Base-by-base conservation (phyloP, 1,140 invertebrate species). In the Drosophila ercepeae region DNA sequence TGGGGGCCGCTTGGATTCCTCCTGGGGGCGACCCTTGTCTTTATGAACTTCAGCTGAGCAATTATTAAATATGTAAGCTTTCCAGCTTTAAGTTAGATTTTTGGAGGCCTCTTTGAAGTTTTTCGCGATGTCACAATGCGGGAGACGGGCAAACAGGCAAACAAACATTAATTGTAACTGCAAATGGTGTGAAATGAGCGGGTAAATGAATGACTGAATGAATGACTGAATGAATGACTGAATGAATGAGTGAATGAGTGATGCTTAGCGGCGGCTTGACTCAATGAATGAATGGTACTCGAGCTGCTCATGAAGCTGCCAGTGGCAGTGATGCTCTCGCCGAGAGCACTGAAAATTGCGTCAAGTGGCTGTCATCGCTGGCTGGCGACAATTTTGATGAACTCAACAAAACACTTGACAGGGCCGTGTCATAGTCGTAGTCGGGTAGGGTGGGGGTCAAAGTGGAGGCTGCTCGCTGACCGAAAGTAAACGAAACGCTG, bases 331-430 rank as follows among this genome's bases (percentile, higher is more conserved):
- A 29, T 44, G 68, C 59, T 32, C 36, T 36, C 39, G 19, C 14
- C 60, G 21, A 21, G 42, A 50, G 46, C 46, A 61, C 63, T 71
- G 71, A 70, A 86, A 84, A 84, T 78, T 79, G 75, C 79, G 71
- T 77, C 69, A 81, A 86, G 76, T 84, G 81, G 75, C 67, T 61
- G 78, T 78, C 76, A 77, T 59, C 70, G 49, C 36, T 52, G 58
- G 69, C 69, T 29, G 29, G 76, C 82, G 77, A 86, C 81, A 86
- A 86, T 88, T 86, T 84, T 82, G 83, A 88, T 88, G 82, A 86
- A 88, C 82, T 88, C 78, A 82, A 82, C 82, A 82, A 88, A 88
- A 88, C 82, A 88, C 82, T 88, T 88, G 82, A 88, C 82, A 89
- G 77, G 64, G 29, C 9, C 27, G 27, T 27, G 7, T 2, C 27